These are phyloP conservation scores for Tenualosa ilisha DNA, from an alignment of 2,797 vertebrate species.

Conservation along the genomic window DNA sequence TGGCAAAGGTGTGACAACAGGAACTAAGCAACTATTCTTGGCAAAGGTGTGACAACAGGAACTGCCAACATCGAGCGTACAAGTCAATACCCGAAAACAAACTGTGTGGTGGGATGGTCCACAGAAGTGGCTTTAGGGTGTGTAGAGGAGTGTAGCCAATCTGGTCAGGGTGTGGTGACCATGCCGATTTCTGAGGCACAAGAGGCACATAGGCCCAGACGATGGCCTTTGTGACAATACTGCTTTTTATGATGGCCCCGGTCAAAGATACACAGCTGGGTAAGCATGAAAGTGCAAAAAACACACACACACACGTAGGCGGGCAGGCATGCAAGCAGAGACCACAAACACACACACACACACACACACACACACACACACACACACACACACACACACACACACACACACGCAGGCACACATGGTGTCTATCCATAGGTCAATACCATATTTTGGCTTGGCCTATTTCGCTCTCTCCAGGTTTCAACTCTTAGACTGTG, in stretches of 20 bases:
- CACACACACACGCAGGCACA: background rate
- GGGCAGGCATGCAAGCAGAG: slow-evolving; percentile 18
- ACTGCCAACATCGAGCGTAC: no score
- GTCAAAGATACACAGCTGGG: slow-evolving; percentile 28
- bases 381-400: slow-evolving; percentile 28
- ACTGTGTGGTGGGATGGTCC: background rate
- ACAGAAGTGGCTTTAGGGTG: background rate
- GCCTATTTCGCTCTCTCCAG: background rate
- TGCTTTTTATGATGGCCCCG: background rate
- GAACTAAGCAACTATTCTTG: background rate
- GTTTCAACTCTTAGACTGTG: background rate
- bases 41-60: background rate
- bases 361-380: background rate
- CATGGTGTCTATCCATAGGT: no score
- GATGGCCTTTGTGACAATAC: background rate
- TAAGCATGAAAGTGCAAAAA: background rate
- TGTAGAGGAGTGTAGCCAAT: background rate
- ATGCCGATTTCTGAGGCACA: background rate
- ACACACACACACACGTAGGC: background rate
- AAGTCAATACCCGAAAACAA: background rate
- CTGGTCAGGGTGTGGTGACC: background rate
- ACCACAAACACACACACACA: slow-evolving; percentile 31
- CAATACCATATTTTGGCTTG: background rate
- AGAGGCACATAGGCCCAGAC: background rate
- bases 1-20: background rate